Percentiles rank a stretch among this genome's conserved stretches.
Evolutionary conservation across 2,113 vertebrate species (phyloP).

Genomic region (Opisthocomus hoazin): DNA sequence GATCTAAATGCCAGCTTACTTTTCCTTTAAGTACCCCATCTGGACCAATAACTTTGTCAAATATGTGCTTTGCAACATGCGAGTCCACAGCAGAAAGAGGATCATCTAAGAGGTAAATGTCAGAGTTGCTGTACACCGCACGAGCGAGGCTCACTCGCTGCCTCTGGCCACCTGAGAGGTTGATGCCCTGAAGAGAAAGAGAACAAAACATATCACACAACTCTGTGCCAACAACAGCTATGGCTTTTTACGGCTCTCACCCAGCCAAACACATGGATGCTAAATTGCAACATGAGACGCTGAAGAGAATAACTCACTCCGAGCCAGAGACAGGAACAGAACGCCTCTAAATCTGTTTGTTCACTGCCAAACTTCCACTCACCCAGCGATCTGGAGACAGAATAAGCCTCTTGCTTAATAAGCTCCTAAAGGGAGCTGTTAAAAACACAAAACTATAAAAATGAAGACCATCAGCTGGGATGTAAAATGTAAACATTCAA

Average conservation of each 20-base stretch:
- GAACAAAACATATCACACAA: not conserved
- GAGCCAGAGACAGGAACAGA: not conserved
- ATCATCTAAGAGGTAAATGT: conserved; percentile 90
- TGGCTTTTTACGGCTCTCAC: not conserved
- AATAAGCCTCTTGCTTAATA: not conserved
- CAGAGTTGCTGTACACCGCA: conserved; percentile 85
- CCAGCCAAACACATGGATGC: not conserved
- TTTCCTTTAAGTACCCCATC: conserved; percentile 86
- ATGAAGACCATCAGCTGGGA: not conserved
- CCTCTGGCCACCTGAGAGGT: conserved; percentile 92
- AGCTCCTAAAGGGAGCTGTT: conserved; percentile 21
- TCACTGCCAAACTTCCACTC: conserved; percentile 1
- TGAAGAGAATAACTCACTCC: not conserved
- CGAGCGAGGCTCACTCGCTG: conserved; percentile 92
- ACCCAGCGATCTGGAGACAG: not conserved
- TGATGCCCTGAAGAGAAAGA: conserved; percentile 83
- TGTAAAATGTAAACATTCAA: not conserved
- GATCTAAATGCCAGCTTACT: conserved; percentile 67
- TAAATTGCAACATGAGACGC: not conserved
- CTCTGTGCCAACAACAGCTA: not conserved
- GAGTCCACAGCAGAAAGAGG: conserved; percentile 94
- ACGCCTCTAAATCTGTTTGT: not conserved
- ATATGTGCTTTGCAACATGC: conserved; percentile 94
- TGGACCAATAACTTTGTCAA: conserved; percentile 91
- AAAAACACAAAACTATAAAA: not conserved